Conservation (phyloP, 2,797 vertebrate genomes). For the Sebastes dallii region DNA sequence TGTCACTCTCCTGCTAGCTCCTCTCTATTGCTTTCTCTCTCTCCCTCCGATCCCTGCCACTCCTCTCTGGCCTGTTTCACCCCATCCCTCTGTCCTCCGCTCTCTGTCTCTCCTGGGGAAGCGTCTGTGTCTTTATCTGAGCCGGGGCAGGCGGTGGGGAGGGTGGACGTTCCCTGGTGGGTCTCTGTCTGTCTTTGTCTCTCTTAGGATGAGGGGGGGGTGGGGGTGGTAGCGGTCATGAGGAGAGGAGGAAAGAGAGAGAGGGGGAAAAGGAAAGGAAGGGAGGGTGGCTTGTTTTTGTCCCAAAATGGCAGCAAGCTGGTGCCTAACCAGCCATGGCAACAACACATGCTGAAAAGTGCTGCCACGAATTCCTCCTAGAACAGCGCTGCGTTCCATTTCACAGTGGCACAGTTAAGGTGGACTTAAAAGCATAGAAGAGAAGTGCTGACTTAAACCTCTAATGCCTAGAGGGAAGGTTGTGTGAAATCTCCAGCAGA, state of each 20-base stretch:
- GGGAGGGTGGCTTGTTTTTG: conserved; percentile 43
- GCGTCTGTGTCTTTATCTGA: conserved; percentile 74
- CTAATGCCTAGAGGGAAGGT: background rate
- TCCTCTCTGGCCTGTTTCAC: conserved; percentile 69
- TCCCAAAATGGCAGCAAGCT: conserved; percentile 50
- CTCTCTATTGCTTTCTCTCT: conserved; percentile 21
- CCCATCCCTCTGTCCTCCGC: conserved; percentile 57
- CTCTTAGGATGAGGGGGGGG: conserved; percentile 27
- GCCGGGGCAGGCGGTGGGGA: conserved; percentile 48
- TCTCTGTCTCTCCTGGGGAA: conserved; percentile 55
- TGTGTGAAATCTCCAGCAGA: conserved; percentile 27
- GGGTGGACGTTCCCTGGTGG: conserved; percentile 69
- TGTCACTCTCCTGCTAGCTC: conserved; percentile 64
- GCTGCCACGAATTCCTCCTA: conserved; percentile 37
- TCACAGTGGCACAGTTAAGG: conserved; percentile 42
- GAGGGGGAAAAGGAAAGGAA: background rate
- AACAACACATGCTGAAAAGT: conserved; percentile 58
- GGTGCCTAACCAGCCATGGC: conserved; percentile 64
- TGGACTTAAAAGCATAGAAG: conserved; percentile 39
- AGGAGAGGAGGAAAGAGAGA: background rate
- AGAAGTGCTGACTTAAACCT: conserved; percentile 46
- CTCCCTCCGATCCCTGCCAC: conserved; percentile 26
- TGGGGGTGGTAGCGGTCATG: background rate
- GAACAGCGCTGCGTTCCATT: conserved; percentile 18
- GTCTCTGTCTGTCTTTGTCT: conserved; percentile 69